Evolutionary conservation across 2,797 vertebrate species (phyloP).

Genomic region (Buphagus erythrorhynchus): DNA sequence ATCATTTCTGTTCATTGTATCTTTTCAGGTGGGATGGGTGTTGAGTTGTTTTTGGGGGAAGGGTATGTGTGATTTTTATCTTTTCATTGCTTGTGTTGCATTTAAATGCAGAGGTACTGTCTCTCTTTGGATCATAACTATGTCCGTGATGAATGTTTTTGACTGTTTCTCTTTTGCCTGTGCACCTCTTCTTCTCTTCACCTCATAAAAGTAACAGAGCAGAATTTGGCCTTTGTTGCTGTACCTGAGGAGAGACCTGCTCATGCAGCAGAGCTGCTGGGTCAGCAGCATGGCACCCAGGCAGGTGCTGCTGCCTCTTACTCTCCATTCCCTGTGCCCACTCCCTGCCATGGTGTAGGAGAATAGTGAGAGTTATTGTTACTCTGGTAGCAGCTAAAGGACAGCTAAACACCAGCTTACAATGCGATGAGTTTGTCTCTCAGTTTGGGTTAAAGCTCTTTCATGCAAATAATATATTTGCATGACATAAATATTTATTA

Average conservation of each 20-base stretch:
- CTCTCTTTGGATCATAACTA: background rate
- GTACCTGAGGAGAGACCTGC: background rate
- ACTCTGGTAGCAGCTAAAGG: background rate
- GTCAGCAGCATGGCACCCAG: background rate
- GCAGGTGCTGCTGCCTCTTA: background rate
- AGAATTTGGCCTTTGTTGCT: background rate
- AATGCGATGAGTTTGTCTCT: background rate
- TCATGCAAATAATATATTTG: background rate
- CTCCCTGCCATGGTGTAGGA: background rate
- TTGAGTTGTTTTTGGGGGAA: background rate
- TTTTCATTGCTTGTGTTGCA: conserved; percentile 24
- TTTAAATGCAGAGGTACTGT: conserved; percentile 74
- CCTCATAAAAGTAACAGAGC: background rate
- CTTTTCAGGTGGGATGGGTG: background rate
- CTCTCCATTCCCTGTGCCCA: background rate
- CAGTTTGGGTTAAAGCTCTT: background rate
- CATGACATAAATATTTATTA: background rate
- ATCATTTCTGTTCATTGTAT: conserved; percentile 39
- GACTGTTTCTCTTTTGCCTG: background rate
- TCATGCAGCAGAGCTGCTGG: accelerated
- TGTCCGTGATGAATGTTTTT: background rate
- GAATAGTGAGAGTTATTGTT: background rate
- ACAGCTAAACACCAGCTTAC: background rate
- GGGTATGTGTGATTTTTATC: background rate
- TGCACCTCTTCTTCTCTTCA: background rate